phyloP scores from a whole-genome alignment of 1,140 invertebrate species.

The Drosophila murphyi region DNA sequence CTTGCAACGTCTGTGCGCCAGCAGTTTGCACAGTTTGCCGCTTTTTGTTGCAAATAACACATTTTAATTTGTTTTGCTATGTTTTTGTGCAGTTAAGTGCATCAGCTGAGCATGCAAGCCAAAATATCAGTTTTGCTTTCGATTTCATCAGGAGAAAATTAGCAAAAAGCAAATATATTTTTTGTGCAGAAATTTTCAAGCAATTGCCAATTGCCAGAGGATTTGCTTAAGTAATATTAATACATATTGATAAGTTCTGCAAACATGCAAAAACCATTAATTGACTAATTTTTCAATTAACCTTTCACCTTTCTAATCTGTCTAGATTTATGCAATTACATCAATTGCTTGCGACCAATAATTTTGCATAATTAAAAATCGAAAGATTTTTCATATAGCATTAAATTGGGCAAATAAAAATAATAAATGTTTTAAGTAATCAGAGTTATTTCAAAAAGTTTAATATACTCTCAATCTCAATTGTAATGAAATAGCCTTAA shows the following conservation, averaged over 20 bases:
- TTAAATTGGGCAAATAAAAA: too few relatives aligned
- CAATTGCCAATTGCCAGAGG: background rate
- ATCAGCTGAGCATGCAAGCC: slow-evolving; percentile 71
- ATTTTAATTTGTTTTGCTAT: slow-evolving; percentile 76
- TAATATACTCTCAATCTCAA: too few relatives aligned
- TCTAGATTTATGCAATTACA: slow-evolving; percentile 18
- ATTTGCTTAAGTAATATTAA: background rate
- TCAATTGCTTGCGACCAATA: slow-evolving; percentile 18
- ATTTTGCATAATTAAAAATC: slow-evolving; percentile 13
- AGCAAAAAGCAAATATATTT: slow-evolving; percentile 8
- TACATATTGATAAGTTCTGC: background rate
- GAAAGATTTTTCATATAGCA: slow-evolving; percentile 1
- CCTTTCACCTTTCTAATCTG: slow-evolving; percentile 15
- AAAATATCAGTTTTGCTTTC: slow-evolving; percentile 56
- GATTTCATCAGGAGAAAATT: slow-evolving; percentile 60
- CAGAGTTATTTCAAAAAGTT: too few relatives aligned
- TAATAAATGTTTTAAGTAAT: too few relatives aligned
- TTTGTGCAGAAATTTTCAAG: slow-evolving; percentile 29
- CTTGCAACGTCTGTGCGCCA: slow-evolving; percentile 41
- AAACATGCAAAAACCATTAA: slow-evolving; percentile 13
- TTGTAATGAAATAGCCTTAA: too few relatives aligned
- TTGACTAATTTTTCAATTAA: slow-evolving; percentile 3
- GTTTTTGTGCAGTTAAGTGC: slow-evolving; percentile 73
- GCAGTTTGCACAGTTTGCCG: slow-evolving; percentile 41
- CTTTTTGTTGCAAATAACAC: slow-evolving; percentile 72